Conservation (phyloP, 2,797 vertebrate species). For the Telmatherina bonti region DNA sequence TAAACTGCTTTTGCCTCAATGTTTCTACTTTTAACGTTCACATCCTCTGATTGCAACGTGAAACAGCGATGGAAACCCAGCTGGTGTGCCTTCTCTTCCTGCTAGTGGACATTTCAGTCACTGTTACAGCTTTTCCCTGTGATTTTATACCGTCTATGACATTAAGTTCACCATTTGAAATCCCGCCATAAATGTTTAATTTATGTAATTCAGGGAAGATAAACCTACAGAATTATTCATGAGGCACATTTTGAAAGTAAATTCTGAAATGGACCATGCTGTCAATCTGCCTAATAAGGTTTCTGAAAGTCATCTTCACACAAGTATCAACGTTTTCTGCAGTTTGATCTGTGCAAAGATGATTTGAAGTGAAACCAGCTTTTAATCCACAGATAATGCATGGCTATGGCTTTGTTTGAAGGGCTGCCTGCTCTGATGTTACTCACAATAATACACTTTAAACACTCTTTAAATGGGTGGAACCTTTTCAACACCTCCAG, state of each 20-base stretch:
- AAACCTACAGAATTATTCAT: not conserved
- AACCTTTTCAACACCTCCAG: constrained; percentile 57
- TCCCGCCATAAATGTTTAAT: not conserved
- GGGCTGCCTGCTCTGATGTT: constrained; percentile 72
- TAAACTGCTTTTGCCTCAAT: no score
- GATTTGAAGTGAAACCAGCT: constrained; percentile 26
- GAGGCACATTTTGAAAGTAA: constrained; percentile 6
- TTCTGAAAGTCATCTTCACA: constrained; percentile 49
- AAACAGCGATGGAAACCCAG: no score
- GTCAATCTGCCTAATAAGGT: constrained; percentile 13
- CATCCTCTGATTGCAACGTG: no score
- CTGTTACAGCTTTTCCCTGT: not conserved
- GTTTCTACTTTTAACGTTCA: no score
- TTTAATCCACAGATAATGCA: constrained; percentile 65
- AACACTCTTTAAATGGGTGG: constrained; percentile 54
- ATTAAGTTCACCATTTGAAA: not conserved
- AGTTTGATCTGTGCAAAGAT: constrained; percentile 41
- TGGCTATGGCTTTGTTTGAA: constrained; percentile 76
- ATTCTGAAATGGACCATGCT: constrained; percentile 58
- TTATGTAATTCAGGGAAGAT: not conserved
- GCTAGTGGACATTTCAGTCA: not conserved
- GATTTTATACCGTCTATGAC: not conserved
- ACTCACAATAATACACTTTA: constrained; percentile 35
- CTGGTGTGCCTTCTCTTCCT: not conserved
- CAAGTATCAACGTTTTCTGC: constrained; percentile 30